A percentile compares a stretch with the other conserved stretches of the same genome.
Conservation (phyloP, 1,140 invertebrate species). For the Drosophila mayri region DNA sequence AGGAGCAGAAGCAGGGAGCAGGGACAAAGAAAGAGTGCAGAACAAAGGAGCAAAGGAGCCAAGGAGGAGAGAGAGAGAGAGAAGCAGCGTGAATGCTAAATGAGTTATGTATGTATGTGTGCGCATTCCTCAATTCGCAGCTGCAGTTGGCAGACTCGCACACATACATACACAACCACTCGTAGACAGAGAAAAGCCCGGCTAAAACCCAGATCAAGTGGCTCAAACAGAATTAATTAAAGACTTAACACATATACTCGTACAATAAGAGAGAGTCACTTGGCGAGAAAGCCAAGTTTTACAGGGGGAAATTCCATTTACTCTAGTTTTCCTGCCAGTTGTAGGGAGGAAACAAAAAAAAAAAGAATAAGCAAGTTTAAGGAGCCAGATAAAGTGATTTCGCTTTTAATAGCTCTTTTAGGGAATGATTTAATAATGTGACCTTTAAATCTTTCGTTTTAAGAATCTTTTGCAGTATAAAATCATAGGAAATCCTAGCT, state of each 20-base stretch:
- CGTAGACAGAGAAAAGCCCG: constrained; percentile 25
- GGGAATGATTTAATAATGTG: too few species aligned
- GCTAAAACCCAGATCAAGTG: constrained; percentile 21
- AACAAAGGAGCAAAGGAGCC: constrained; percentile 11
- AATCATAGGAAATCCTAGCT: background rate
- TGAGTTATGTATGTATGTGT: constrained; percentile 47
- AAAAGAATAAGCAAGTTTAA: background rate
- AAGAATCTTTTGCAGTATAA: too few species aligned
- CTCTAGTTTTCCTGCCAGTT: background rate
- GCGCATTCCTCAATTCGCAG: constrained; percentile 44
- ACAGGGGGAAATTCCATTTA: constrained; percentile 3
- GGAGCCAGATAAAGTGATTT: background rate
- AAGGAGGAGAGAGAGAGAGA: constrained; percentile 1
- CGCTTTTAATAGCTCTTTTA: background rate
- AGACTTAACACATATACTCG: constrained; percentile 18
- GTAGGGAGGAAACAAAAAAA: too few species aligned
- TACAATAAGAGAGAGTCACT: constrained; percentile 1
- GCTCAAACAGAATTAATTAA: constrained; percentile 19
- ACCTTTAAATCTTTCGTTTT: background rate
- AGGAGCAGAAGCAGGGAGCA: background rate
- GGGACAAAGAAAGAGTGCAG: background rate
- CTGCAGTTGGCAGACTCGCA: constrained; percentile 34
- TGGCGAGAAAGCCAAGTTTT: constrained; percentile 1
- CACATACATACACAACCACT: constrained; percentile 1
- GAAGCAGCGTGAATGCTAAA: constrained; percentile 57